These are phyloP conservation scores for Sterna hirundo DNA, from an alignment of 2,113 vertebrate species.

Conservation along the genomic window DNA sequence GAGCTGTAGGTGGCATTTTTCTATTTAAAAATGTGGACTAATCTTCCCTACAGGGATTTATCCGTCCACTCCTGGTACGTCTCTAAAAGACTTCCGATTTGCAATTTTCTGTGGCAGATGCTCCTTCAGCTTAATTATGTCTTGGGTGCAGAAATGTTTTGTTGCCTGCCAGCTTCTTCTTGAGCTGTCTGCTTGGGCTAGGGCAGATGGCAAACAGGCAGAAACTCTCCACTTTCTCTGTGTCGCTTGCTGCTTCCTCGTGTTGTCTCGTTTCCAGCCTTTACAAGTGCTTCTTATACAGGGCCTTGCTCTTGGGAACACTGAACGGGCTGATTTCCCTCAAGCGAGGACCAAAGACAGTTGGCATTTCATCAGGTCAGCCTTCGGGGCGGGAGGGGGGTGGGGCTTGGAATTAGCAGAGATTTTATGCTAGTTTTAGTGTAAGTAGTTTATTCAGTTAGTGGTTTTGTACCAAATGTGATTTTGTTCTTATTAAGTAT, in stretches of 20 bases:
- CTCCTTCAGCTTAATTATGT: background rate
- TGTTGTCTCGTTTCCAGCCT: background rate
- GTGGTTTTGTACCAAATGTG: background rate
- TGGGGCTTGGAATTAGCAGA: background rate
- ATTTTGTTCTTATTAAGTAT: background rate
- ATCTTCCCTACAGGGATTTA: background rate
- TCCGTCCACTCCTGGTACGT: background rate
- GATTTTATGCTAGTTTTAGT: background rate
- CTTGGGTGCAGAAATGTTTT: background rate
- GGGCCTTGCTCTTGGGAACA: background rate
- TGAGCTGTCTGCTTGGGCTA: background rate
- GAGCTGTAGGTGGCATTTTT: background rate
- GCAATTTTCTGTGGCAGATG: background rate
- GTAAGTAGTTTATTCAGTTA: background rate
- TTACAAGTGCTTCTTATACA: background rate
- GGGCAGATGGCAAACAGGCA: background rate
- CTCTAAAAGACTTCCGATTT: background rate
- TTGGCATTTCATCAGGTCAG: background rate
- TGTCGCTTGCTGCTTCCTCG: background rate
- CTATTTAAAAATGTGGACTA: background rate
- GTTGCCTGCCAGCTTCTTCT: background rate
- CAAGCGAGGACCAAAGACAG: background rate
- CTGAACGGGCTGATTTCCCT: background rate
- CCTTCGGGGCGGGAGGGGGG: too few relatives aligned
- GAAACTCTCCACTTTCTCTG: background rate